Base-by-base conservation (phyloP, 1,140 invertebrate genomes). In the Panagrolaimus sp. region DNA sequence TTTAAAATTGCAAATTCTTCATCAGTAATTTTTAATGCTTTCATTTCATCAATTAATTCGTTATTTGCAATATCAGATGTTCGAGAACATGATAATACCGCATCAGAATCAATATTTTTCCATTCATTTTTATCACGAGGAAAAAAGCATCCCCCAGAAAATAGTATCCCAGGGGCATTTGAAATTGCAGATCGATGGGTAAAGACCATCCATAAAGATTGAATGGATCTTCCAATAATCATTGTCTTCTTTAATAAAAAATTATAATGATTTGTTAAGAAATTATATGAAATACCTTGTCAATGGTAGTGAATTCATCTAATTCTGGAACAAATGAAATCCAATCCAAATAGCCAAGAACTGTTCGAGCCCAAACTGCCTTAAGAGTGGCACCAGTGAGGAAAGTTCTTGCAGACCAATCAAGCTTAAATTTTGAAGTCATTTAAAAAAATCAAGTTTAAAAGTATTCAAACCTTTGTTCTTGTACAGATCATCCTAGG, bases 1-100 rank as follows among this genome's bases (percentile, higher is more conserved):
- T 73, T 32, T 26, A 73, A 28, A n/a, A 73, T 10, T n/a, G 72
- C 72, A 44, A 78, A 73, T 63, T 73, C 72, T 17, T 38, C 43
- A 26, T 64, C 43, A 17, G 72, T 68, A n/a, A 73, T 58, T 58
- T 58, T n/a, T 58, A 58, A 28, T 28, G 21, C 28, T 58, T 28
- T 21, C 52, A 58, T 58, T 58, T 58, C 52, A 28, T 58, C 52
- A 58, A 58, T 58, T 28, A 58, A 10, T 58, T 58, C 52, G 17
- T 26, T 58, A 28, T 21, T 58, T 12, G 52, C 28, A 21, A 58
- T 26, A 26, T 58, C 28, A 28, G 52, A 21, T 26, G 52, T 58
- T 58, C 52, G 52, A 12, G 21, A 21, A 21, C 52, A 58, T 8
- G 21, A 58, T 28, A 58, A 26, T 58, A 10, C 28, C 4, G 52